phyloP scores from a whole-genome alignment of 92 coral and sea anemone species.

The Porites divaricata region DNA sequence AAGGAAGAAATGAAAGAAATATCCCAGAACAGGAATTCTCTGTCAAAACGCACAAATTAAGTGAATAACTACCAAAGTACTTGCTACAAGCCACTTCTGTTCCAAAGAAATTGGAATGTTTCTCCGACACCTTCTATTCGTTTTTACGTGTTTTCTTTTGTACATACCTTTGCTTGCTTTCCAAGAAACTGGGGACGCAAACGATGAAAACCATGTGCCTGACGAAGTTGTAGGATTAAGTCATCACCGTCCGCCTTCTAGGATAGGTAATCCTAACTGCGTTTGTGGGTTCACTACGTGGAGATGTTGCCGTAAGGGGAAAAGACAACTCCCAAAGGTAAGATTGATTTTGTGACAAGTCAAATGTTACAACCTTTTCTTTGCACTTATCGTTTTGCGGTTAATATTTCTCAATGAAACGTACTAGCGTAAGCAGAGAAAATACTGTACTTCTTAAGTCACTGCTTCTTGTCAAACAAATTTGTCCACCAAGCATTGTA shows the following conservation, averaged over 20 bases:
- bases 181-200: background rate
- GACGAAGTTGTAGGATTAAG: background rate
- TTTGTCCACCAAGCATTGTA: too few relatives aligned
- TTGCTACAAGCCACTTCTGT: background rate
- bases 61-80: too few relatives aligned
- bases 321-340: background rate
- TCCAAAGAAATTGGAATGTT: background rate
- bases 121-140: background rate
- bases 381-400: too few relatives aligned
- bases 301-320: background rate
- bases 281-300: background rate
- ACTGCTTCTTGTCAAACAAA: too few relatives aligned
- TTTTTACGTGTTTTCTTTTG: background rate
- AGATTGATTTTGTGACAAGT: background rate
- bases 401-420: too few relatives aligned
- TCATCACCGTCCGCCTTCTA: background rate
- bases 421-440: too few relatives aligned
- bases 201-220: background rate
- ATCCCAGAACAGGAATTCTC: background rate
- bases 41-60: background rate
- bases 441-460: too few relatives aligned
- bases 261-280: background rate
- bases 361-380: too few relatives aligned
- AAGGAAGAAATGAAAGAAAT: too few relatives aligned
- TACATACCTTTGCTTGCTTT: background rate